Evolutionary conservation across 2,797 vertebrate genomes (phyloP).

Genomic region (Florisuga fusca): DNA sequence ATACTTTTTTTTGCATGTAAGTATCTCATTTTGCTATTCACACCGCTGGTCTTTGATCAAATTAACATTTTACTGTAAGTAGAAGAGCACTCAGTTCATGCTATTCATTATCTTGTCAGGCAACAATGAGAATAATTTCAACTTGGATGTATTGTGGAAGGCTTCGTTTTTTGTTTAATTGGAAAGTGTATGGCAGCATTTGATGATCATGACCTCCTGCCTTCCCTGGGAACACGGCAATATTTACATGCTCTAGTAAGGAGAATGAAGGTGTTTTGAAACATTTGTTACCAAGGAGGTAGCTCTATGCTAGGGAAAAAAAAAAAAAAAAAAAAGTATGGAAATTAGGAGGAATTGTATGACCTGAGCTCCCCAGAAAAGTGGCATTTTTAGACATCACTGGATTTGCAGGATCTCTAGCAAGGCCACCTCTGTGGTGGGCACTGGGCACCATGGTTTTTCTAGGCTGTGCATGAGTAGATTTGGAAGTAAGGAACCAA

Average conservation of each 20-base stretch:
- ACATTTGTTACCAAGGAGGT: background rate
- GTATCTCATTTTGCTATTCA: slow-evolving; percentile 35
- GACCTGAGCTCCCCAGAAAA: background rate
- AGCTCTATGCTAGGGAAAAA: background rate
- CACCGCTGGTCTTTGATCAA: slow-evolving; percentile 33
- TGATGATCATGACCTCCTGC: background rate
- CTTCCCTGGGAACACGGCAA: background rate
- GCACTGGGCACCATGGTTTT: background rate
- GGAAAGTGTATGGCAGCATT: background rate
- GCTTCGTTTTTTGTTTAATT: background rate
- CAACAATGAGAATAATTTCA: slow-evolving; percentile 35
- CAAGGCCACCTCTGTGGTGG: background rate
- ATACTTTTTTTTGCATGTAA: background rate
- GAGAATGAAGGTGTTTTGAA: slow-evolving; percentile 12
- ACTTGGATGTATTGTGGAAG: slow-evolving; percentile 1
- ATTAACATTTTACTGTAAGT: slow-evolving; percentile 28
- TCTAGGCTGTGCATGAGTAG: background rate
- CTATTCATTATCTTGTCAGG: slow-evolving; percentile 36
- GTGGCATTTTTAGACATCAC: background rate
- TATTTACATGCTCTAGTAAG: background rate
- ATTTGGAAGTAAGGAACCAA: background rate
- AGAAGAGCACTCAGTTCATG: background rate
- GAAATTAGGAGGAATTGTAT: background rate
- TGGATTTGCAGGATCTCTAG: background rate
- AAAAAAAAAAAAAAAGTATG: background rate